These are phyloP conservation scores for Pantherophis guttatus DNA, from an alignment of 2,113 vertebrate species.

Conservation along the genomic window DNA sequence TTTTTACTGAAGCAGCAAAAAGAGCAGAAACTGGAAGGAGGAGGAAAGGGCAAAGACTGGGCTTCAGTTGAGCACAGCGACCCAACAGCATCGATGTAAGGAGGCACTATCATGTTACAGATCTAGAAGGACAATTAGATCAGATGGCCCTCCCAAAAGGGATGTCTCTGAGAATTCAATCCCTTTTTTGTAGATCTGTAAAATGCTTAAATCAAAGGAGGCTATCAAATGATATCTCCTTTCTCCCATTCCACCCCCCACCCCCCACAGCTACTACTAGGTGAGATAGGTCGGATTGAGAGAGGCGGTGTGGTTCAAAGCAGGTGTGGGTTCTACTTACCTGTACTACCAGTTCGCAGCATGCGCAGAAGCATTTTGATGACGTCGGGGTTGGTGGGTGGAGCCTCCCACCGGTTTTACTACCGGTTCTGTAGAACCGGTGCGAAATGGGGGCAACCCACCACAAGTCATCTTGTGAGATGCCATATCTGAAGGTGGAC, in stretches of 20 bases:
- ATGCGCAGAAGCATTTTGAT: no score
- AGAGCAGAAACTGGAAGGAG: background rate
- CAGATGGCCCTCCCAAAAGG: background rate
- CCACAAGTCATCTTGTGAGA: background rate
- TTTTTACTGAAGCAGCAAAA: background rate
- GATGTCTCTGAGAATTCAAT: background rate
- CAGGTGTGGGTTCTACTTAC: no score
- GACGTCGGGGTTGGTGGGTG: no score
- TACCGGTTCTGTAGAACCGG: no score
- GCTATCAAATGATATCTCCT: no score
- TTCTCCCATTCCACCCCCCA: no score
- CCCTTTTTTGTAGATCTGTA: background rate
- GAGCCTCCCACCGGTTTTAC: no score
- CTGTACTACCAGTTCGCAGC: no score
- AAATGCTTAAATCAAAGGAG: background rate
- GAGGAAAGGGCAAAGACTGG: background rate
- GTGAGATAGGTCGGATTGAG: background rate
- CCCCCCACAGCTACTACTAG: background rate
- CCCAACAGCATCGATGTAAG: background rate
- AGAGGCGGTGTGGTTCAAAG: background rate
- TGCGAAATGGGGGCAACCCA: no score
- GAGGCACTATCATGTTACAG: background rate
- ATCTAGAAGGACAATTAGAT: background rate
- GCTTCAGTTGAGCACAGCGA: background rate
- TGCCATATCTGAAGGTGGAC: background rate